Evolutionary conservation across 1,140 invertebrate species (phyloP).

Genomic region (Adelges cooleyi): DNA sequence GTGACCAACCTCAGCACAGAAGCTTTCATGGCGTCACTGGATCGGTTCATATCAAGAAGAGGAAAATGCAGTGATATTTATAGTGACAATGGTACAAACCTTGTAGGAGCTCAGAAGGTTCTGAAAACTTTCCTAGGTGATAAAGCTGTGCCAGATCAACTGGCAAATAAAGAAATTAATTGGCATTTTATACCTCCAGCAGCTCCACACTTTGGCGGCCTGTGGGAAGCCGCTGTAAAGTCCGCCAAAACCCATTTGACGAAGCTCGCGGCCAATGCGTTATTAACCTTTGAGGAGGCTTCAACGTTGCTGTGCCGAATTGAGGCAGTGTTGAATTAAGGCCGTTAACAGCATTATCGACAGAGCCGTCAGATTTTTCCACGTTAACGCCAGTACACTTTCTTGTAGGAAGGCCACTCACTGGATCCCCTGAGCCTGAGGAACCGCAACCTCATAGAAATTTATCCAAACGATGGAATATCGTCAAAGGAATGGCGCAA

Average conservation of each 20-base stretch:
- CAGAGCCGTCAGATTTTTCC: slow-evolving; percentile 33
- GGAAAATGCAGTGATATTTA: slow-evolving; percentile 7
- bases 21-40: slow-evolving; percentile 33
- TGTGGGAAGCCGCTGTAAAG: slow-evolving; percentile 37
- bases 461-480: slow-evolving; percentile 30
- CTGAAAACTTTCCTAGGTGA: not conserved
- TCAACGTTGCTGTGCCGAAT: not conserved
- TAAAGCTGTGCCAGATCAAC: too few relatives aligned
- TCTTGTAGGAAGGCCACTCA: slow-evolving; percentile 31
- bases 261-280: not conserved
- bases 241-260: not conserved
- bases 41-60: slow-evolving; percentile 32
- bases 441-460: not conserved
- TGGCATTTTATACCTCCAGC: slow-evolving; percentile 34
- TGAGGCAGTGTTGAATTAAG: slow-evolving; percentile 33
- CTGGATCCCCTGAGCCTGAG: not conserved
- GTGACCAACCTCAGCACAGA: slow-evolving; percentile 32
- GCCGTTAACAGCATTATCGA: slow-evolving; percentile 30
- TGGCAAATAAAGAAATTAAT: not conserved
- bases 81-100: slow-evolving; percentile 30
- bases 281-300: not conserved
- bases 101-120: slow-evolving; percentile 21
- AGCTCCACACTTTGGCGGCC: slow-evolving; percentile 36
- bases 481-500: slow-evolving; percentile 34
- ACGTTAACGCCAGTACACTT: slow-evolving; percentile 35